Evolutionary conservation across 2,888 invertebrate genomes (phyloP).

Genomic region (Craniophora ligustri): DNA sequence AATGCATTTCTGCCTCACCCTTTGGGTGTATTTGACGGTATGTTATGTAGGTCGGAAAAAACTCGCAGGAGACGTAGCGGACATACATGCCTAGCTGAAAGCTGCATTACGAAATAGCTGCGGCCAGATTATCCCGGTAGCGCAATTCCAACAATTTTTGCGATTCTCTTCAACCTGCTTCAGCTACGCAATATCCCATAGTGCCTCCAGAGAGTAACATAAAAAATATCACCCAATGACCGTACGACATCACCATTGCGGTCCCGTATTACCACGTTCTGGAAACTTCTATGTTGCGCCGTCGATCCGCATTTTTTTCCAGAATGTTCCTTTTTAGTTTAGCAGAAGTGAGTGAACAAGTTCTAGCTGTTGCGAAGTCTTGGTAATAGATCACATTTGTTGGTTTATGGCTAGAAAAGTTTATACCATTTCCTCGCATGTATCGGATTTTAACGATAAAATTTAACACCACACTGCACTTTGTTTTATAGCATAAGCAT

Average conservation of each 20-base stretch:
- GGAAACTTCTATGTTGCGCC: neutral
- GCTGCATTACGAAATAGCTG: neutral
- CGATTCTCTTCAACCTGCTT: neutral
- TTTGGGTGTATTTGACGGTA: too few species aligned
- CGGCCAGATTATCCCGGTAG: neutral
- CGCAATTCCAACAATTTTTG: neutral
- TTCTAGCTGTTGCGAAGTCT: slow-evolving; percentile 25
- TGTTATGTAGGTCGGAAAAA: too few species aligned
- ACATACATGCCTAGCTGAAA: too few species aligned
- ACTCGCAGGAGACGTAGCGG: too few species aligned
- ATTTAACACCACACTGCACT: slow-evolving; percentile 6
- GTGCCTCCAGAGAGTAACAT: neutral
- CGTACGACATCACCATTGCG: neutral
- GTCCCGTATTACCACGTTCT: neutral
- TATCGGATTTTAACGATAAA: slow-evolving; percentile 6
- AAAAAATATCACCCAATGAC: neutral
- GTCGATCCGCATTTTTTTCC: neutral
- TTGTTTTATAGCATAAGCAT: slow-evolving; percentile 1
- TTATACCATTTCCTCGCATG: slow-evolving; percentile 17
- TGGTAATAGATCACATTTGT: slow-evolving; percentile 30
- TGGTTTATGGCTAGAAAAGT: slow-evolving; percentile 25
- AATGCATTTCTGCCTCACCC: too few species aligned
- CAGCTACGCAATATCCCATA: neutral
- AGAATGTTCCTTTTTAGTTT: slow-evolving; percentile 7
- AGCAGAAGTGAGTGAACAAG: slow-evolving; percentile 18